These are phyloP conservation scores for Chelonus formosanus DNA, from an alignment of 2,888 invertebrate species.

Conservation along the genomic window DNA sequence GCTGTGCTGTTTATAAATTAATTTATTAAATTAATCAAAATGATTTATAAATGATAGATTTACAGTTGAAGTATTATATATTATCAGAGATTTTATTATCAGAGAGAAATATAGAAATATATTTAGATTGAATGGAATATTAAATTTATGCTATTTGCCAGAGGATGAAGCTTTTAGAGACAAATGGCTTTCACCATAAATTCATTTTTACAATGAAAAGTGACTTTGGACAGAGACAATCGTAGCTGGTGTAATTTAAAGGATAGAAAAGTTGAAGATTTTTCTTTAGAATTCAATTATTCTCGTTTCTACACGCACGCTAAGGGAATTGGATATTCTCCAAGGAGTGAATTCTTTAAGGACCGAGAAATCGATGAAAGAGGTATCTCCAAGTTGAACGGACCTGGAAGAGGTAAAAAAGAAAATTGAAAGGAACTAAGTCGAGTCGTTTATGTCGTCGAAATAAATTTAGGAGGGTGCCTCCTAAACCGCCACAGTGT, in stretches of 20 bases:
- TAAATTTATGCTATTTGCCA: constrained; percentile 1
- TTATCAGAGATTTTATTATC: background rate
- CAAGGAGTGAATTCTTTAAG: constrained; percentile 3
- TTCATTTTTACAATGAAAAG: background rate
- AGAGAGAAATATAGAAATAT: background rate
- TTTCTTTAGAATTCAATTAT: constrained; percentile 14
- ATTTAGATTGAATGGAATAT: constrained; percentile 14
- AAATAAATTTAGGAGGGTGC: constrained; percentile 43
- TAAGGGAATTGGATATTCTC: constrained; percentile 9
- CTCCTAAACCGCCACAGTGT: constrained; percentile 59
- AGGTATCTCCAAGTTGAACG: constrained; percentile 16
- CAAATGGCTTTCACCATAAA: constrained; percentile 13
- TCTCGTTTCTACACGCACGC: background rate
- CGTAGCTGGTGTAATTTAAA: constrained; percentile 2
- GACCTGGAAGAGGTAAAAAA: constrained; percentile 3
- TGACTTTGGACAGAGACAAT: constrained; percentile 2
- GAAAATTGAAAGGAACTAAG: constrained; percentile 5
- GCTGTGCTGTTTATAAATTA: background rate
- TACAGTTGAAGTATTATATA: background rate
- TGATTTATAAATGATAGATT: background rate
- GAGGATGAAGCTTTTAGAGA: constrained; percentile 9
- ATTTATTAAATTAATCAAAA: background rate
- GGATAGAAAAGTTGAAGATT: constrained; percentile 9
- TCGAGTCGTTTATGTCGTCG: constrained; percentile 34
- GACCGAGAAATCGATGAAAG: constrained; percentile 12